phyloP scores from a whole-genome alignment of 2,797 vertebrate genomes.

The Xerus rutilus region DNA sequence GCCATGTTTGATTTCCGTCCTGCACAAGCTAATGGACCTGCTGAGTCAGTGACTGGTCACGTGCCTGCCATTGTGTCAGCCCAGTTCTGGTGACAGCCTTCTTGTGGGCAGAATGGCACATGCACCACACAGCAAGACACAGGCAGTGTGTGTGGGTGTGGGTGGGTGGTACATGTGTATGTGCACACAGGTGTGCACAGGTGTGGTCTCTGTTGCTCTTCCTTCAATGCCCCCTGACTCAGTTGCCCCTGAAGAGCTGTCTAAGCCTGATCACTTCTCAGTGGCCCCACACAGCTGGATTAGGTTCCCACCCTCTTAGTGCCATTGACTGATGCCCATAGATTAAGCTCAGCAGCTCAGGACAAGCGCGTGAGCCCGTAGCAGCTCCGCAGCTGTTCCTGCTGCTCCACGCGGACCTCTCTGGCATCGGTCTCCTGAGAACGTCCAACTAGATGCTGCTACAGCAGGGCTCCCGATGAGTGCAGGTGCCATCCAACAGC shows the following conservation, averaged over 20 bases:
- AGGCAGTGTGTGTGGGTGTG: not conserved
- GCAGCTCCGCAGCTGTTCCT: not conserved
- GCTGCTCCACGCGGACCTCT: accelerated
- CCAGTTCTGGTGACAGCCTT: not conserved
- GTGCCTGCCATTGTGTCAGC: not conserved
- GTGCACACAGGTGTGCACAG: no score
- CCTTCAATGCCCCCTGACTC: not conserved
- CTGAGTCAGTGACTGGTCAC: no score
- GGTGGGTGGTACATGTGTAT: no score
- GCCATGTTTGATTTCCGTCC: no score
- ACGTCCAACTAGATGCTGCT: accelerated
- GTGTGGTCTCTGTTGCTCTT: not conserved
- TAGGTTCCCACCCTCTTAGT: not conserved
- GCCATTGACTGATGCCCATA: not conserved
- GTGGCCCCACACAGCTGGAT: not conserved
- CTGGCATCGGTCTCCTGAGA: not conserved
- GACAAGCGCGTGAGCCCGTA: no score
- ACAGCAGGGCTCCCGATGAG: not conserved
- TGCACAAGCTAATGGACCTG: no score
- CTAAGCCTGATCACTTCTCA: not conserved
- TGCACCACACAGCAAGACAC: not conserved
- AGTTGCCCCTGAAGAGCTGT: not conserved
- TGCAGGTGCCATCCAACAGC: no score
- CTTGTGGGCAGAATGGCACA: no score
- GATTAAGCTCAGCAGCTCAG: not conserved